A percentile compares a stretch with the other conserved stretches of the same genome.
These are phyloP conservation scores for Aplodontia rufa DNA, from an alignment of 2,113 vertebrate species.

Conservation along the genomic window DNA sequence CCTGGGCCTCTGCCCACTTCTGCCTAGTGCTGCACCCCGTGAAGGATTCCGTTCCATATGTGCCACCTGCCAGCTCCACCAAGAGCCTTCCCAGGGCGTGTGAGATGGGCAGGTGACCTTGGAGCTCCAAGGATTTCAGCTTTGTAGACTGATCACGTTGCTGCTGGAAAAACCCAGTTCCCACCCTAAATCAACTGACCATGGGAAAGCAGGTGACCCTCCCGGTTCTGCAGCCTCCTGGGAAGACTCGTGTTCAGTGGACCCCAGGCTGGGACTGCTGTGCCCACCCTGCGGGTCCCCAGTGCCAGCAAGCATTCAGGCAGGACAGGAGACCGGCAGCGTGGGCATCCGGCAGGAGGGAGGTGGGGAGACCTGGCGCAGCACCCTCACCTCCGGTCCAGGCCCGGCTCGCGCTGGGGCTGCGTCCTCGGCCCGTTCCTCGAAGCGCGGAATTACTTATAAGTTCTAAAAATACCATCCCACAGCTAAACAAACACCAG, in stretches of 20 bases:
- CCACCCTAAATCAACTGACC: rapidly evolving
- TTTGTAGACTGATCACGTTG: background rate
- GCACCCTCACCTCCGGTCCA: background rate
- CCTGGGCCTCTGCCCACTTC: background rate
- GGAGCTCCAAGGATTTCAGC: background rate
- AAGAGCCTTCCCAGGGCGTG: conserved; percentile 34
- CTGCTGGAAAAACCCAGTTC: background rate
- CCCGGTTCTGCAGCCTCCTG: rapidly evolving
- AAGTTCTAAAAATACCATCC: conserved; percentile 73
- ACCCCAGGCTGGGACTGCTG: too few species aligned
- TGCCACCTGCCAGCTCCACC: conserved; percentile 55
- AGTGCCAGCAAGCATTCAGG: background rate
- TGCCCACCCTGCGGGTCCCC: background rate
- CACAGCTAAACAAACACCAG: conserved; percentile 48
- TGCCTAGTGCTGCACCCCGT: background rate
- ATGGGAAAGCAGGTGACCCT: background rate
- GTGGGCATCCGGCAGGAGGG: background rate
- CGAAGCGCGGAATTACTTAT: conserved; percentile 42
- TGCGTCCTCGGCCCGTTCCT: background rate
- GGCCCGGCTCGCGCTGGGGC: background rate
- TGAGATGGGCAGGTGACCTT: background rate
- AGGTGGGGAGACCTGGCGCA: background rate
- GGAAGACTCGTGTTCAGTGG: rapidly evolving
- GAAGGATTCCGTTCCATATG: background rate
- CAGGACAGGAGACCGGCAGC: background rate